phyloP scores from a whole-genome alignment of 2,113 vertebrate species.

The Cephalophus harveyi region DNA sequence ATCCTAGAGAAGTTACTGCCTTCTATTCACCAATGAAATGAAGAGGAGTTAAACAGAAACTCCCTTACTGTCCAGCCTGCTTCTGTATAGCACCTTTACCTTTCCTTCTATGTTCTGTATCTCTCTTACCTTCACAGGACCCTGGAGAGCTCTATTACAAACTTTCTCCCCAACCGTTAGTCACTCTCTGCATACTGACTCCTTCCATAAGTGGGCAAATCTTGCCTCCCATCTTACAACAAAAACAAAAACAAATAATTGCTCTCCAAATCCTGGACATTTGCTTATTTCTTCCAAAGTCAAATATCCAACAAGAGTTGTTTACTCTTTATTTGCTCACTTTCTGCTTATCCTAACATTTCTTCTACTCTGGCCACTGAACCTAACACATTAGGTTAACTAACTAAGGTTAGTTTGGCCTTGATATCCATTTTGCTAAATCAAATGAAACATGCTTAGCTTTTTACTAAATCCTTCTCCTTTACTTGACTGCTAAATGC shows the following conservation, averaged over 20 bases:
- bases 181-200: background rate
- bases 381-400: background rate
- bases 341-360: background rate
- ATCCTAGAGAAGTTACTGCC: background rate
- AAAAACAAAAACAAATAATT: background rate
- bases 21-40: background rate
- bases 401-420: background rate
- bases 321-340: background rate
- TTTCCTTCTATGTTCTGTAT: background rate
- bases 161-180: background rate
- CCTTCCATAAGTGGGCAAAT: background rate
- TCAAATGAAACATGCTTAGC: background rate
- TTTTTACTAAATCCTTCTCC: background rate
- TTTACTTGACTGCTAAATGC: background rate
- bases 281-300: background rate
- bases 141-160: background rate
- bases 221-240: background rate
- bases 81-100: background rate
- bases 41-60: background rate
- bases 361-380: background rate
- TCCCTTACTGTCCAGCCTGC: background rate
- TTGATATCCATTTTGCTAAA: background rate
- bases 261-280: background rate
- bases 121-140: background rate
- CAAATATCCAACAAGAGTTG: background rate